Percentiles rank a stretch among this genome's conserved stretches.
These are phyloP conservation scores for Centropus unirufus DNA, from an alignment of 2,113 vertebrate genomes.

Conservation along the genomic window DNA sequence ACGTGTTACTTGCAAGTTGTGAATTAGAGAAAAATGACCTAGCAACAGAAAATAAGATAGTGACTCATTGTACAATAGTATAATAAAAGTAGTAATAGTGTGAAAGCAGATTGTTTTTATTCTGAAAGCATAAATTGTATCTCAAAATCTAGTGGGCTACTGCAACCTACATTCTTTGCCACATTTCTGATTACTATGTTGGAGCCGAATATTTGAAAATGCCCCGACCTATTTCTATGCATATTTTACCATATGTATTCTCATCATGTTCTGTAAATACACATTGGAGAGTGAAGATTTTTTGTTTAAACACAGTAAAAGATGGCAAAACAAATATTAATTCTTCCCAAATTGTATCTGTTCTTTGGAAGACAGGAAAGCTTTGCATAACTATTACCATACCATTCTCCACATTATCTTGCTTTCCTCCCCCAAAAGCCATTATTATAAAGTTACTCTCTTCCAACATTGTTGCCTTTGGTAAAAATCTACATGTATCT, in stretches of 20 bases:
- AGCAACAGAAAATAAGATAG: not conserved
- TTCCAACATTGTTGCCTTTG: not conserved
- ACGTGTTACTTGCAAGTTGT: not conserved
- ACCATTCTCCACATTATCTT: not conserved
- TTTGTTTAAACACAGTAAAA: not conserved
- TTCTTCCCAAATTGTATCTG: not conserved
- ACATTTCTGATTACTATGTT: not conserved
- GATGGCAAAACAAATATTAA: not conserved
- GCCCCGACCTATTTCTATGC: not conserved
- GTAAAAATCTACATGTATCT: not conserved
- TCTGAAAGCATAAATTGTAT: not conserved
- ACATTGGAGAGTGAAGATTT: not conserved
- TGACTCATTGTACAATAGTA: not conserved
- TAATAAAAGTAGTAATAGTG: not conserved
- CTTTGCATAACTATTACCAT: not conserved
- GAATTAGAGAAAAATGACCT: constrained; percentile 1
- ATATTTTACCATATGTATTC: not conserved
- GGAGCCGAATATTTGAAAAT: not conserved
- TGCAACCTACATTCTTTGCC: not conserved
- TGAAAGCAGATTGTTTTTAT: not conserved
- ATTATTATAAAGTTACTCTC: not conserved
- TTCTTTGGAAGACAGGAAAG: not conserved
- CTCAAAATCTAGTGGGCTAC: not conserved
- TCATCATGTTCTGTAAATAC: not conserved
- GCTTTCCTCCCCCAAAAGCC: not conserved